phyloP scores from a whole-genome alignment of 1,140 invertebrate species.

The Scaptomyza graminum region DNA sequence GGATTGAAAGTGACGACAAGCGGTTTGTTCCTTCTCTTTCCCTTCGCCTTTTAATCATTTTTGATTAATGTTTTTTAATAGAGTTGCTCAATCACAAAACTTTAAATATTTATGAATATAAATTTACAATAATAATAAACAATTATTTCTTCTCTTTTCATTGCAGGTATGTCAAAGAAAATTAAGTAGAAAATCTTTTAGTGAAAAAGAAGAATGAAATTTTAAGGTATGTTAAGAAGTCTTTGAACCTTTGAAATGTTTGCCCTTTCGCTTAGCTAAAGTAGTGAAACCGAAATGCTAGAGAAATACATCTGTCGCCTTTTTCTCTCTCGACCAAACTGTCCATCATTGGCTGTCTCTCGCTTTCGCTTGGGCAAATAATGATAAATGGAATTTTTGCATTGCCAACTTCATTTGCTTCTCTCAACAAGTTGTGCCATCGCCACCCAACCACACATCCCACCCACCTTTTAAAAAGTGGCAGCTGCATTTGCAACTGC shows the following conservation, averaged over 20 bases:
- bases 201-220: neutral
- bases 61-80: conserved; percentile 64
- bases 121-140: conserved; percentile 33
- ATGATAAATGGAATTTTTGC: conserved; percentile 76
- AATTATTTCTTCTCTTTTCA: conserved; percentile 17
- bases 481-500: conserved; percentile 61
- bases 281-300: conserved; percentile 9
- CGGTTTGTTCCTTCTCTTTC: neutral
- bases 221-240: conserved; percentile 3
- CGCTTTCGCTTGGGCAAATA: conserved; percentile 35
- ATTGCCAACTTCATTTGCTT: conserved; percentile 70
- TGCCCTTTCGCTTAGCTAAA: too few species aligned
- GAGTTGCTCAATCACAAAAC: conserved; percentile 7
- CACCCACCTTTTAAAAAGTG: conserved; percentile 35
- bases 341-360: neutral
- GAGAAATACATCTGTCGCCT: neutral
- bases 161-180: conserved; percentile 55
- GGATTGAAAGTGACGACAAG: conserved; percentile 29
- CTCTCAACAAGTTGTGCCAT: conserved; percentile 67
- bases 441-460: neutral
- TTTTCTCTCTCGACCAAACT: neutral
- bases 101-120: too few species aligned
- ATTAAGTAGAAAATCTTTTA: neutral
- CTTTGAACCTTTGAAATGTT: too few species aligned
- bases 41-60: conserved; percentile 60